phyloP scores from a whole-genome alignment of 2,113 vertebrate genomes.

The Salvator merianae region DNA sequence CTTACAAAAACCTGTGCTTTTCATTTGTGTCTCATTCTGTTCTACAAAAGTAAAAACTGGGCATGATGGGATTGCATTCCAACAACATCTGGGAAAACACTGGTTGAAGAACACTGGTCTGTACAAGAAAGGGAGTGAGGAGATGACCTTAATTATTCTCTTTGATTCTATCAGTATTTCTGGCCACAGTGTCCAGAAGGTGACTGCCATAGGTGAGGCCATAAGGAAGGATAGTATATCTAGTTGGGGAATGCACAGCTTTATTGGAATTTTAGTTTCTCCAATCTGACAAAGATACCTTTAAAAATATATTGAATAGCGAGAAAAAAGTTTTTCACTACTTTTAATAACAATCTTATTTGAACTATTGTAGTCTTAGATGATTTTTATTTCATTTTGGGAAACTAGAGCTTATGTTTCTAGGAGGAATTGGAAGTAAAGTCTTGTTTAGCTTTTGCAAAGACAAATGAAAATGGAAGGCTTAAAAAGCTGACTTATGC shows the following conservation, averaged over 20 bases:
- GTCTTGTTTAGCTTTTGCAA: constrained; percentile 17
- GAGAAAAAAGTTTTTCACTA: background rate
- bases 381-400: background rate
- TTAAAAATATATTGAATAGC: background rate
- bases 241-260: background rate
- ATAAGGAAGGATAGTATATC: background rate
- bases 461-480: constrained; percentile 46
- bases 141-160: background rate
- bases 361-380: background rate
- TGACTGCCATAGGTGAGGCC: no score
- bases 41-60: no score
- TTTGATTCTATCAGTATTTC: background rate
- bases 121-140: background rate
- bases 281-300: background rate
- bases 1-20: no score
- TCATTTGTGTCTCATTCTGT: no score
- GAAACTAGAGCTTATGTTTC: constrained; percentile 4
- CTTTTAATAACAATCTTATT: background rate
- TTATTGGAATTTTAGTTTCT: background rate
- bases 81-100: no score
- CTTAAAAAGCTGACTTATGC: background rate
- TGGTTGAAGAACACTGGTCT: background rate
- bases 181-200: background rate
- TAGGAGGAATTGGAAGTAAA: constrained; percentile 45
- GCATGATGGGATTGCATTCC: no score